Percentiles rank a stretch among this genome's conserved stretches.
Evolutionary conservation across 1,140 invertebrate species (phyloP).

Genomic region (Acromyrmex charruanus): DNA sequence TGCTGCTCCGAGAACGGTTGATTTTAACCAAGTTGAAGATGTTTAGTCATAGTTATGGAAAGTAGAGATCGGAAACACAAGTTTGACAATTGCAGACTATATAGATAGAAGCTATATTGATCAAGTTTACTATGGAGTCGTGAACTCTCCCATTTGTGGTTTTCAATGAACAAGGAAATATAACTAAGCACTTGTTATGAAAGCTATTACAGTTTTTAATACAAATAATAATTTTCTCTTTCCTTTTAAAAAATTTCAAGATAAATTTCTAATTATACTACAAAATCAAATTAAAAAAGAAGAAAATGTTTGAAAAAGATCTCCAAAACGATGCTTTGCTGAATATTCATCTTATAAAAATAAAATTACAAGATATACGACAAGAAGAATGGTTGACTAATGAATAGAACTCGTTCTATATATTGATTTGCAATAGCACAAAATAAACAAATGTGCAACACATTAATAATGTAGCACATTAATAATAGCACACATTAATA

Average conservation of each 20-base stretch:
- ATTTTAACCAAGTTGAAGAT: conserved; percentile 21
- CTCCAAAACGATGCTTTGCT: background rate
- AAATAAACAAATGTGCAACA: background rate
- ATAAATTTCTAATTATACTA: background rate
- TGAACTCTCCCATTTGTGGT: conserved; percentile 17
- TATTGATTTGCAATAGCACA: background rate
- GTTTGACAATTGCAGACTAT: conserved; percentile 1
- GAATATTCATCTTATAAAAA: background rate
- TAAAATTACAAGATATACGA: conserved; percentile 1
- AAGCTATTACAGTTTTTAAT: background rate
- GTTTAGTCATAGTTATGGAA: conserved; percentile 27
- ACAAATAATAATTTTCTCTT: background rate
- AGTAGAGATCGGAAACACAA: conserved; percentile 21
- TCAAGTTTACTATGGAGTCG: conserved; percentile 17
- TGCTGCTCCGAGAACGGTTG: background rate
- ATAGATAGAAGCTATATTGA: conserved; percentile 12
- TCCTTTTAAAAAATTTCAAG: background rate
- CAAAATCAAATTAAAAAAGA: background rate
- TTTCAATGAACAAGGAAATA: background rate
- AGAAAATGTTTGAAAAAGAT: background rate
- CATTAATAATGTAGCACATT: background rate
- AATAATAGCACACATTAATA: conserved; percentile 17
- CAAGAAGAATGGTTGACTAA: background rate
- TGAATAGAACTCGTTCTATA: background rate
- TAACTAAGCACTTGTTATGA: background rate